Conservation (phyloP, 2,797 vertebrate species). For the Sardinella longiceps region DNA sequence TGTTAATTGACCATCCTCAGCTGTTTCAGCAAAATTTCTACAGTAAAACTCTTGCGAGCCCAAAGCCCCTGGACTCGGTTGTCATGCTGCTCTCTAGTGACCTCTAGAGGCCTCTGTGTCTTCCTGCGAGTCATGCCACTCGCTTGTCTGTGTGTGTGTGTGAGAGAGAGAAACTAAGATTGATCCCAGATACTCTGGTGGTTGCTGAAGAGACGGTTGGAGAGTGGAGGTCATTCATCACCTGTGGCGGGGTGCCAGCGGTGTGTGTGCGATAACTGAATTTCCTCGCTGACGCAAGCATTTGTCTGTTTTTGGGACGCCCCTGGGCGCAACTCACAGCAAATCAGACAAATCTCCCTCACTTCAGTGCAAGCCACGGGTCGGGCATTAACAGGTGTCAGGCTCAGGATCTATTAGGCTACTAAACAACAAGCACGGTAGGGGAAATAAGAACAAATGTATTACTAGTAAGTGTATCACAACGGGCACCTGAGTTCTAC, state of each 20-base stretch:
- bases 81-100: constrained; percentile 61
- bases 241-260: neutral
- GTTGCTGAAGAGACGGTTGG: neutral
- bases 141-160: neutral
- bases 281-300: neutral
- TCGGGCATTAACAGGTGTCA: neutral
- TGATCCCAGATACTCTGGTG: neutral
- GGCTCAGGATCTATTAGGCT: neutral
- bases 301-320: neutral
- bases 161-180: constrained; percentile 10
- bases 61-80: constrained; percentile 37
- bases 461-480: neutral
- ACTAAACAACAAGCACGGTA: neutral
- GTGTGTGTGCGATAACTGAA: neutral
- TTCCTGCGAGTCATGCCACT: neutral
- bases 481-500: neutral
- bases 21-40: constrained; percentile 14
- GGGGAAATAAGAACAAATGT: too few relatives aligned
- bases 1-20: constrained; percentile 7
- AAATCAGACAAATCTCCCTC: neutral
- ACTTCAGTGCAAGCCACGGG: neutral
- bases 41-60: neutral
- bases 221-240: neutral
- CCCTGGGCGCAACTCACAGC: neutral
- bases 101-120: constrained; percentile 63